These are phyloP conservation scores for Clarias fuscus DNA, from an alignment of 2,797 vertebrate species.

Conservation along the genomic window DNA sequence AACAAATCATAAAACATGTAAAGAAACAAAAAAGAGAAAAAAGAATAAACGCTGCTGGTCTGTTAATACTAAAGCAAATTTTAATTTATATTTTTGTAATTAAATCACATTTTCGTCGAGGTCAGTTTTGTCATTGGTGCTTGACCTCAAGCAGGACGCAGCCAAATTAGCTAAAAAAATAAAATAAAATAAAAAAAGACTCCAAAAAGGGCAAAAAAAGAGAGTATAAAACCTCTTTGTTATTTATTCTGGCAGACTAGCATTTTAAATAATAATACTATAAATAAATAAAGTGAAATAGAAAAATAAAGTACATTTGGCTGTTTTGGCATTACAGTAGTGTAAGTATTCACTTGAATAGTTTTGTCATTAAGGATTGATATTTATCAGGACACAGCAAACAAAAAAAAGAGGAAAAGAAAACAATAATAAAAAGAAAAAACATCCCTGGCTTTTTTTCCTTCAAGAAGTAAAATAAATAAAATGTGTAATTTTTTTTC, in stretches of 20 bases:
- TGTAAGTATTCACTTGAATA: background rate
- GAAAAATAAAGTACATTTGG: background rate
- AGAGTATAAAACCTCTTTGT: background rate
- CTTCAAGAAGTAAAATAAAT: background rate
- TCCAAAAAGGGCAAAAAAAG: background rate
- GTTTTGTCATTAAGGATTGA: slow-evolving; percentile 29
- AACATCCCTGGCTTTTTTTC: background rate
- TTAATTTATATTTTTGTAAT: background rate
- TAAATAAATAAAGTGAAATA: background rate
- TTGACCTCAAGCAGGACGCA: background rate
- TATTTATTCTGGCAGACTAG: background rate
- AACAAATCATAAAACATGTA: background rate
- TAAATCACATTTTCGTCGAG: background rate
- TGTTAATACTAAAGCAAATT: background rate
- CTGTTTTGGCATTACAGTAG: background rate
- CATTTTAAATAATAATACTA: background rate
- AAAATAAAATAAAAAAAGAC: no score
- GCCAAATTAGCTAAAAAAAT: slow-evolving; percentile 9
- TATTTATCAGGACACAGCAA: background rate
- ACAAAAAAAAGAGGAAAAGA: no score
- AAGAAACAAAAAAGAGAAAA: background rate
- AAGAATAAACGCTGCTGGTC: background rate
- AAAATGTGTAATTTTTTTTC: background rate
- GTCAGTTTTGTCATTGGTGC: slow-evolving; percentile 23
- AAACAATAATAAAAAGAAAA: background rate